Evolutionary conservation across 2,888 invertebrate genomes (phyloP).

Genomic region (Scotopteryx bipunctaria): DNA sequence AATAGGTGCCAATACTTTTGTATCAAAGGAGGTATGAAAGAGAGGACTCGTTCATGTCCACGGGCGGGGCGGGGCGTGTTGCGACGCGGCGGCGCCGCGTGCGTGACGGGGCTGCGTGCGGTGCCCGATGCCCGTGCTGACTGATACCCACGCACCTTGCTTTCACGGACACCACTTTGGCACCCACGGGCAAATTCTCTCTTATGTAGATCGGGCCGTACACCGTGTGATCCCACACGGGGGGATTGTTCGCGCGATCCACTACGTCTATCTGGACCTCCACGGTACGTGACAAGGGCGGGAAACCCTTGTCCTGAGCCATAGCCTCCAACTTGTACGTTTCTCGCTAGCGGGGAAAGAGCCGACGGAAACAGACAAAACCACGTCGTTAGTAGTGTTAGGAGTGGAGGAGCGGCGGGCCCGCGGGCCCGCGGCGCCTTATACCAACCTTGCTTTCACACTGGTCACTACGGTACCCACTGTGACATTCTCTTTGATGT

Average conservation of each 20-base stretch:
- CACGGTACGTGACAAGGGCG: slow-evolving; percentile 97
- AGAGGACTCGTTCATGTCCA: slow-evolving; percentile 18
- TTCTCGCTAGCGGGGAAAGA: slow-evolving; percentile 92
- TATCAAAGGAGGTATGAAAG: slow-evolving; percentile 12
- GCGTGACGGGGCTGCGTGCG: slow-evolving; percentile 85
- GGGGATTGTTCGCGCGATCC: slow-evolving; percentile 98
- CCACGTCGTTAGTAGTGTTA: slow-evolving; percentile 87
- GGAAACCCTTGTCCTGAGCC: slow-evolving; percentile 98
- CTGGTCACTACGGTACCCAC: slow-evolving; percentile 99
- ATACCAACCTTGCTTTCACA: slow-evolving; percentile 99
- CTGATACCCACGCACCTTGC: slow-evolving; percentile 94
- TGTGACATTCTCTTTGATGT: slow-evolving; percentile 99
- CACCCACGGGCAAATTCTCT: slow-evolving; percentile 98
- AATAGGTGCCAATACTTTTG: not conserved
- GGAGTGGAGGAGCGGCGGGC: slow-evolving; percentile 78
- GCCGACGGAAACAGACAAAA: slow-evolving; percentile 86
- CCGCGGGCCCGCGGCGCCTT: slow-evolving; percentile 79
- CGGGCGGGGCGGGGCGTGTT: not conserved
- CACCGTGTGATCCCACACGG: slow-evolving; percentile 97
- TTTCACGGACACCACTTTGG: slow-evolving; percentile 98
- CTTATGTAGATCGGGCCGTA: slow-evolving; percentile 98
- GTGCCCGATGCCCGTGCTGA: slow-evolving; percentile 85
- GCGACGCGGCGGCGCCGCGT: slow-evolving; percentile 64
- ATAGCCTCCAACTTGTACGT: slow-evolving; percentile 99
- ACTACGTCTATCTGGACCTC: slow-evolving; percentile 99